phyloP scores from a whole-genome alignment of 2,797 vertebrate genomes.

The Cuniculus paca region DNA sequence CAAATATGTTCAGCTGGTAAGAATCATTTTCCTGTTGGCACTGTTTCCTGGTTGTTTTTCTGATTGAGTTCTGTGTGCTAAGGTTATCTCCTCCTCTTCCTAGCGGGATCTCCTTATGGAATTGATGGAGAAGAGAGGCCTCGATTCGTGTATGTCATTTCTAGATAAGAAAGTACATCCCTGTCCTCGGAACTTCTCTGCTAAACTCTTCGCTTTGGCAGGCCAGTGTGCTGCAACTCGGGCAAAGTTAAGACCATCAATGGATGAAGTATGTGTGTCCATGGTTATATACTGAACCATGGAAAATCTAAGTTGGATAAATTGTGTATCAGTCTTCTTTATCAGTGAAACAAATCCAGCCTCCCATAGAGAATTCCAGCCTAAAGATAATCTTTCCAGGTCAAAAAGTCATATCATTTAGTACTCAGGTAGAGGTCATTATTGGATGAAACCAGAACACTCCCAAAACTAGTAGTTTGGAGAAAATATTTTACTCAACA shows the following conservation, averaged over 20 bases:
- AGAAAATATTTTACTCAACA: constrained; percentile 32
- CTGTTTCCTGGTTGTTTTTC: not conserved
- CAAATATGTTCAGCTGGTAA: constrained; percentile 88
- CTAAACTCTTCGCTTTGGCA: constrained; percentile 85
- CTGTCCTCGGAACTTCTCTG: constrained; percentile 85
- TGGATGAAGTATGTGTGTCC: constrained; percentile 83
- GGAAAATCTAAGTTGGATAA: not conserved
- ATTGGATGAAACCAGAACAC: not conserved
- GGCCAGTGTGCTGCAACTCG: constrained; percentile 81
- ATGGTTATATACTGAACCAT: not conserved
- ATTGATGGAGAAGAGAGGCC: constrained; percentile 86
- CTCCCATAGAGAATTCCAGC: not conserved
- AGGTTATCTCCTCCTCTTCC: constrained; percentile 55
- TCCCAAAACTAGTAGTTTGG: not conserved
- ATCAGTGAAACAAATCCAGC: not conserved
- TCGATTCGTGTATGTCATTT: constrained; percentile 87
- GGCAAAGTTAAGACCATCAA: constrained; percentile 85
- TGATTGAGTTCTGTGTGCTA: not conserved
- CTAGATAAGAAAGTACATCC: constrained; percentile 85
- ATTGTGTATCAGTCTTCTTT: constrained; percentile 25
- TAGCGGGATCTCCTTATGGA: constrained; percentile 87
- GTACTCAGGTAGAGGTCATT: not conserved
- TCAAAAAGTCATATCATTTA: not conserved
- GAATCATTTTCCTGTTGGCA: constrained; percentile 37
- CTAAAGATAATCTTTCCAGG: not conserved